Base-by-base conservation (phyloP, 2,888 invertebrate genomes). In the Notodonta dromedarius region DNA sequence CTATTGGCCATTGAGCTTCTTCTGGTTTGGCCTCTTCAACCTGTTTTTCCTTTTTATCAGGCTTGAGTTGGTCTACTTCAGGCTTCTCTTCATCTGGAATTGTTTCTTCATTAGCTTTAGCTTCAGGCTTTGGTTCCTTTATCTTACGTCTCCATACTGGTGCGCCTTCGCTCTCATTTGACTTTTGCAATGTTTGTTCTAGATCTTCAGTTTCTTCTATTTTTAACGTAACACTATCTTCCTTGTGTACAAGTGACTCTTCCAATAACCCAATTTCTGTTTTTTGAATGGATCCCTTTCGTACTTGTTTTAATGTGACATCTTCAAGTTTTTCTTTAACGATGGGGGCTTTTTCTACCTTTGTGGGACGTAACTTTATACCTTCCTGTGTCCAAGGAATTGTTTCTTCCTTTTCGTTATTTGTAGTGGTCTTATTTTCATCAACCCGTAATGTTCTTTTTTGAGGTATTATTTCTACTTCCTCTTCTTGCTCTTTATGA, bases 341-440 rank as follows among this genome's bases (percentile, higher is more conserved):
- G 86, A 94, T 92, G 58, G 90, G 81, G 65, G 89, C 88, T 69
- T 94, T 94, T 68, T 95, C 93, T 56, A 94, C 94, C 73, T 95
- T 95, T 0, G 95, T 92, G 3, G 95, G 95, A 72, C 94, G 93
- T 70, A 95, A 79, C 74, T 94, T 91, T 13, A 95, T 93, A 69
- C 94, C 94, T 85, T 96, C 95, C 76, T 96, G 94, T 4, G 95
- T 96, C 95, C 82, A 95, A 59, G 80, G 95, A 80, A 79, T 12
- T 52, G 52, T 4, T 32, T 52, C 52, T 52, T 32, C 32, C 32
- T 52, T 52, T 12, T 52, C 52, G 16, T 48, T 48, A 48, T n/a
- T 48, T 4, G 14, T 55, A 9, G 5, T 3, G 39, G 55, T n/a
- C 40, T 65, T 71, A 14, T 60, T 78, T 6, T 81, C 83, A 44